A percentile compares a stretch with the other conserved stretches of the same genome.
phyloP scores from a whole-genome alignment of 2,113 vertebrate species.

The Centropus bengalensis region DNA sequence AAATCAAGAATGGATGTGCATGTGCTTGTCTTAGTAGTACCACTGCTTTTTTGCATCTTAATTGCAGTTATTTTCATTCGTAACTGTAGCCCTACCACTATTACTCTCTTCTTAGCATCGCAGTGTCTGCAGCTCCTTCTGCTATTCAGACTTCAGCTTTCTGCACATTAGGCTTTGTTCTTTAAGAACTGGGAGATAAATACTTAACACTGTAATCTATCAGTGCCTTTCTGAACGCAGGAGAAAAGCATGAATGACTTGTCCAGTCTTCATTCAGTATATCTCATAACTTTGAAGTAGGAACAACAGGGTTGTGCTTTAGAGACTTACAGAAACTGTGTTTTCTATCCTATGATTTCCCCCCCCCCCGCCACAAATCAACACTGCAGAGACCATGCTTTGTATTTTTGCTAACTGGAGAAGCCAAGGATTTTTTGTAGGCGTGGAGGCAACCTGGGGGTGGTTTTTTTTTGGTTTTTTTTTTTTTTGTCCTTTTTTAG shows the following conservation, averaged over 20 bases:
- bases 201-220: slow-evolving; percentile 78
- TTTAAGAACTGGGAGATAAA: slow-evolving; percentile 77
- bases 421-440: slow-evolving; percentile 77
- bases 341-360: slow-evolving; percentile 80
- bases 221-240: slow-evolving; percentile 84
- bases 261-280: slow-evolving; percentile 76
- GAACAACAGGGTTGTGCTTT: slow-evolving; percentile 81
- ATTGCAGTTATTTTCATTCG: slow-evolving; percentile 75
- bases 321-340: slow-evolving; percentile 83
- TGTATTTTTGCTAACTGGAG: slow-evolving; percentile 82
- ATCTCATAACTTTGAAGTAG: slow-evolving; percentile 74
- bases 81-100: slow-evolving; percentile 73
- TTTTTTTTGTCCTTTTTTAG: slow-evolving; percentile 63
- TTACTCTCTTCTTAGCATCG: slow-evolving; percentile 73
- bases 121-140: slow-evolving; percentile 75
- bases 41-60: slow-evolving; percentile 83
- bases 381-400: slow-evolving; percentile 76
- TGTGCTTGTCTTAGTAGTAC: slow-evolving; percentile 88
- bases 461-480: background rate
- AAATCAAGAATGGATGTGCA: slow-evolving; percentile 89
- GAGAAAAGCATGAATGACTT: slow-evolving; percentile 82
- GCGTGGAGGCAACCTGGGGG: slow-evolving; percentile 26
- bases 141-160: slow-evolving; percentile 79
- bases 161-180: slow-evolving; percentile 75
- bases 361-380: slow-evolving; percentile 50